Evolutionary conservation across 37 sponge, comb jelly and placozoan genomes (phyloP).

Genomic region (Chondrilla cf. caribensis): DNA sequence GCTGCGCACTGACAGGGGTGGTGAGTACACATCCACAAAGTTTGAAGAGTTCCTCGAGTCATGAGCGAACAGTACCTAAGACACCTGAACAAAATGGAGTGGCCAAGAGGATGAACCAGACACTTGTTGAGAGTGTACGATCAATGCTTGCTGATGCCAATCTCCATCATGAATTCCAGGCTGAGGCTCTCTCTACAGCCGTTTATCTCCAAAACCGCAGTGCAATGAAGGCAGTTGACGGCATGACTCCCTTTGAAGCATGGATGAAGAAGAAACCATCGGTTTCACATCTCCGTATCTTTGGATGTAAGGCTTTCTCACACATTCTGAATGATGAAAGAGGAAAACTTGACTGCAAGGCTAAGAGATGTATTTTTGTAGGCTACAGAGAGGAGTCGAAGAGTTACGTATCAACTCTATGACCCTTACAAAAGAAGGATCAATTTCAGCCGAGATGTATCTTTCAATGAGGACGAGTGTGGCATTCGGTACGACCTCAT

Average conservation of each 20-base stretch:
- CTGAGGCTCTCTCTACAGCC: slow-evolving; percentile 24
- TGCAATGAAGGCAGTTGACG: slow-evolving; percentile 35
- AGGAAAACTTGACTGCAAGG: slow-evolving; percentile 43
- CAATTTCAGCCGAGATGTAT: slow-evolving; percentile 48
- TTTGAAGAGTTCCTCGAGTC: slow-evolving; percentile 11
- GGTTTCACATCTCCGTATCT: slow-evolving; percentile 43
- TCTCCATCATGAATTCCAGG: slow-evolving; percentile 8
- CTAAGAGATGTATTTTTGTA: slow-evolving; percentile 42
- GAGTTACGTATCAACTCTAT: slow-evolving; percentile 51
- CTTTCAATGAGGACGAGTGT: slow-evolving; percentile 46
- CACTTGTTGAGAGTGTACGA: slow-evolving; percentile 16
- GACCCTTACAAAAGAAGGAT: slow-evolving; percentile 27
- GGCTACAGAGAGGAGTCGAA: slow-evolving; percentile 35
- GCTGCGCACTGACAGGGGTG: slow-evolving; percentile 7
- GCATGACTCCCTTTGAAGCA: slow-evolving; percentile 55
- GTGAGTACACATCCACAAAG: slow-evolving; percentile 34
- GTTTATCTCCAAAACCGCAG: slow-evolving; percentile 18
- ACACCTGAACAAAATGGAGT: slow-evolving; percentile 33
- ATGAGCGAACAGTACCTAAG: slow-evolving; percentile 28
- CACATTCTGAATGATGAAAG: slow-evolving; percentile 50
- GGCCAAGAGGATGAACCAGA: slow-evolving; percentile 30
- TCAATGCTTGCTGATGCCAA: slow-evolving; percentile 26
- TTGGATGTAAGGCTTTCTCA: slow-evolving; percentile 42
- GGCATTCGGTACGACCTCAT: slow-evolving; percentile 10
- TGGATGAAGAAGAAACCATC: slow-evolving; percentile 38